These are phyloP conservation scores for Dyspetes luteomarginatus DNA, from an alignment of 2,888 invertebrate genomes.

Conservation along the genomic window DNA sequence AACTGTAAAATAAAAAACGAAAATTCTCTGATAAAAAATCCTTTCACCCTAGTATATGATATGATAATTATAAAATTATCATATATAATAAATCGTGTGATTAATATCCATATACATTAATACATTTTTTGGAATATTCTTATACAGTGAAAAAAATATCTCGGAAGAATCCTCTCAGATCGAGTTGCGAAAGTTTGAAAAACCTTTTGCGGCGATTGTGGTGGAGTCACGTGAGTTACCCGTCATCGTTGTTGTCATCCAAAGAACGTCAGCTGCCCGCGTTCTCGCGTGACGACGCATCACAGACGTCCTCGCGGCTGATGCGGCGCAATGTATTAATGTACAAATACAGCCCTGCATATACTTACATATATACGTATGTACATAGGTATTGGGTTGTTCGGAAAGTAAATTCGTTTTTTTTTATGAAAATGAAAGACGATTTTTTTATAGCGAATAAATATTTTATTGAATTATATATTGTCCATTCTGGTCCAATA, in stretches of 20 bases:
- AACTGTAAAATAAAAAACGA: too few relatives aligned
- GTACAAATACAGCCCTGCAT: too few relatives aligned
- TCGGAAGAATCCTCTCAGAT: background rate
- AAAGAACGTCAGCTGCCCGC: slow-evolving; percentile 78
- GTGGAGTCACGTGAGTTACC: slow-evolving; percentile 38
- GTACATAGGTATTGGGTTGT: too few relatives aligned
- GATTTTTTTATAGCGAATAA: too few relatives aligned
- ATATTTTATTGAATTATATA: too few relatives aligned
- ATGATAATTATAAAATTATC: background rate
- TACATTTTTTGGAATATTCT: background rate
- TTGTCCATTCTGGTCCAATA: too few relatives aligned
- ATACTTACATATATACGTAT: background rate
- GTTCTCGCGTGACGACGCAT: slow-evolving; percentile 80
- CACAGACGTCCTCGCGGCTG: slow-evolving; percentile 66
- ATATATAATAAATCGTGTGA: background rate
- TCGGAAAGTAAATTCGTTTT: too few relatives aligned
- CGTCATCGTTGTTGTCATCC: slow-evolving; percentile 29
- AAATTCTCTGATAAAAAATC: too few relatives aligned
- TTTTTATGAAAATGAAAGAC: too few relatives aligned
- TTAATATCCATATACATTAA: background rate
- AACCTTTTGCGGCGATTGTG: background rate
- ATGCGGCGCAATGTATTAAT: too few relatives aligned
- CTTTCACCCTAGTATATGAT: too few relatives aligned
- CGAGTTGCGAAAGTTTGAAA: background rate
- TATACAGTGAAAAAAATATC: background rate